Evolutionary conservation across 2,113 vertebrate species (phyloP).

Genomic region (Psophia crepitans): DNA sequence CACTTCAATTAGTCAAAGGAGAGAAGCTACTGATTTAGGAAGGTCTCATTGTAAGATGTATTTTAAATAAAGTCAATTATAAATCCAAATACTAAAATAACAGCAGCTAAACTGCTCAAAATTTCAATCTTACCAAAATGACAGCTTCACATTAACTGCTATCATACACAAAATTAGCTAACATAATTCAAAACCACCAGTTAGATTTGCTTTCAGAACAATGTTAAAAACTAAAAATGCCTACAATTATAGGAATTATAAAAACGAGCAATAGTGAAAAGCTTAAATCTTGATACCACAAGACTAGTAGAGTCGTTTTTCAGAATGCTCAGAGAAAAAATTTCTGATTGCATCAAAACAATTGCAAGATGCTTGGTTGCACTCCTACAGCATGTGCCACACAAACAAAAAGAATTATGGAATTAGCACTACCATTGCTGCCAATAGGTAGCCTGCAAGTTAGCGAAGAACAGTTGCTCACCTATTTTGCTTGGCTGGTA

Average conservation of each 20-base stretch:
- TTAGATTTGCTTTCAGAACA: neutral
- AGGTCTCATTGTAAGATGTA: neutral
- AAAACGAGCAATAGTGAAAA: neutral
- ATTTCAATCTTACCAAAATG: neutral
- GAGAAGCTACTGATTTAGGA: neutral
- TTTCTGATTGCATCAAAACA: neutral
- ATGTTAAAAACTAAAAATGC: neutral
- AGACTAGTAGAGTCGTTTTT: neutral
- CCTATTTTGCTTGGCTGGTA: neutral
- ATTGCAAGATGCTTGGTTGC: neutral
- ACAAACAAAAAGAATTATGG: neutral
- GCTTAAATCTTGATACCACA: neutral
- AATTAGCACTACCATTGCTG: neutral
- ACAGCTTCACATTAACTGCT: neutral
- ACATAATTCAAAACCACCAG: neutral
- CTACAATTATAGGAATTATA: neutral
- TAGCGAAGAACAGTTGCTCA: neutral
- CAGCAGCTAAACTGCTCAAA: neutral
- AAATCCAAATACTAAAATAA: neutral
- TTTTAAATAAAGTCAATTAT: neutral
- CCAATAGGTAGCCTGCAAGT: neutral
- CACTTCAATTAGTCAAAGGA: neutral
- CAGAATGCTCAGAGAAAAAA: neutral
- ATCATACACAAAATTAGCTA: neutral
- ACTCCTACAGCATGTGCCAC: neutral